phyloP scores from a whole-genome alignment of 2,113 vertebrate species.

The Salvelinus fontinalis region DNA sequence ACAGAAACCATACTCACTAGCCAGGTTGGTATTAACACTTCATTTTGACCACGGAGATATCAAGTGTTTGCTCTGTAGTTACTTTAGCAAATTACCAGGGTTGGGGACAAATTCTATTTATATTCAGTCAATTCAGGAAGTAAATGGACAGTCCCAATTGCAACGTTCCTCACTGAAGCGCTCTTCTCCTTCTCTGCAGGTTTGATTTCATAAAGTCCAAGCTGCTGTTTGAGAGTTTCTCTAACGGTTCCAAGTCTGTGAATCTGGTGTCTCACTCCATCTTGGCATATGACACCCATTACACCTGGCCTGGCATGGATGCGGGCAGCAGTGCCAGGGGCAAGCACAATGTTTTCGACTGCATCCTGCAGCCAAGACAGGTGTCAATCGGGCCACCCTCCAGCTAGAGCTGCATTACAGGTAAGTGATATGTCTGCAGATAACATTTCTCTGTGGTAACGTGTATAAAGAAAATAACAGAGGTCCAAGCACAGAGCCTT shows the following conservation, averaged over 20 bases:
- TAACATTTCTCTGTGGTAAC: neutral
- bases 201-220: conserved; percentile 99
- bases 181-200: conserved; percentile 61
- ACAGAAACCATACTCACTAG: conserved; percentile 76
- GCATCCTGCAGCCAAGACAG: conserved; percentile 90
- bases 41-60: neutral
- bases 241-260: conserved; percentile 89
- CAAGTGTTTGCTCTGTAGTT: too few relatives aligned
- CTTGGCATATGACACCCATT: conserved; percentile 92
- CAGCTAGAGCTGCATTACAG: conserved; percentile 96
- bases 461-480: neutral
- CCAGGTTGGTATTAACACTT: conserved; percentile 72
- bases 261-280: conserved; percentile 97
- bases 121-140: too few relatives aligned
- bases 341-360: conserved; percentile 85
- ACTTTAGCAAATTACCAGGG: neutral
- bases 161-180: neutral
- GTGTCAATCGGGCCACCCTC: conserved; percentile 81
- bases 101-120: too few relatives aligned
- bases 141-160: too few relatives aligned
- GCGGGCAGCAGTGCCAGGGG: neutral
- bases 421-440: conserved; percentile 60
- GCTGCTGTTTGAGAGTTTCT: conserved; percentile 93
- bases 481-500: too few relatives aligned
- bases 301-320: conserved; percentile 52